Percentiles rank a stretch among this genome's conserved stretches.
phyloP scores from a whole-genome alignment of 2,113 vertebrate genomes.

The Calidris pygmaea region DNA sequence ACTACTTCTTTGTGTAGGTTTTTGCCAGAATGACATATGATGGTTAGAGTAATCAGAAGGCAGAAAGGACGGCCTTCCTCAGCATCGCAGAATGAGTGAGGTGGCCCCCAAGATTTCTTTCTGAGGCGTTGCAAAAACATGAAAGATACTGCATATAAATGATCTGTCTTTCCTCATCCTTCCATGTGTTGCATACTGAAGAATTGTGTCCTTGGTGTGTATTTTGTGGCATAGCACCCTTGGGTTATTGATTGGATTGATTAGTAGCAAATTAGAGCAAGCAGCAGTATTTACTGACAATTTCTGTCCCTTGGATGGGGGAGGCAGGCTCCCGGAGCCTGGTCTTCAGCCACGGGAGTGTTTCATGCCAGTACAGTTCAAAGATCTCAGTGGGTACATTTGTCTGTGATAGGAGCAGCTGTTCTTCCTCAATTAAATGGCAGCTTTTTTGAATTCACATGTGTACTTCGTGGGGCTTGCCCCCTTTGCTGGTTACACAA shows the following conservation, averaged over 20 bases:
- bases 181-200: not conserved
- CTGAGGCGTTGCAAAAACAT: accelerated
- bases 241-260: not conserved
- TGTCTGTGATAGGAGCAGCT: not conserved
- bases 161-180: not conserved
- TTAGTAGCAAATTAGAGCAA: not conserved
- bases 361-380: not conserved
- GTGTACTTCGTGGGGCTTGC: not conserved
- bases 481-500: not conserved
- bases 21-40: not conserved
- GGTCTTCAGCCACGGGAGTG: not conserved
- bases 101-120: not conserved
- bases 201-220: not conserved
- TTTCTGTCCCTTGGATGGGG: not conserved
- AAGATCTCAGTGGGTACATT: not conserved
- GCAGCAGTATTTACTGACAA: not conserved
- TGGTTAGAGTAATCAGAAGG: not conserved
- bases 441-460: not conserved
- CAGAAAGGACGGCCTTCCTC: not conserved
- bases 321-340: not conserved
- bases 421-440: not conserved
- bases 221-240: not conserved
- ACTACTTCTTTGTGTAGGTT: not conserved
- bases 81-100: not conserved
- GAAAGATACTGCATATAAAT: not conserved